These are phyloP conservation scores for Dolomedes plantarius DNA, from an alignment of 2,888 invertebrate species.

Conservation along the genomic window DNA sequence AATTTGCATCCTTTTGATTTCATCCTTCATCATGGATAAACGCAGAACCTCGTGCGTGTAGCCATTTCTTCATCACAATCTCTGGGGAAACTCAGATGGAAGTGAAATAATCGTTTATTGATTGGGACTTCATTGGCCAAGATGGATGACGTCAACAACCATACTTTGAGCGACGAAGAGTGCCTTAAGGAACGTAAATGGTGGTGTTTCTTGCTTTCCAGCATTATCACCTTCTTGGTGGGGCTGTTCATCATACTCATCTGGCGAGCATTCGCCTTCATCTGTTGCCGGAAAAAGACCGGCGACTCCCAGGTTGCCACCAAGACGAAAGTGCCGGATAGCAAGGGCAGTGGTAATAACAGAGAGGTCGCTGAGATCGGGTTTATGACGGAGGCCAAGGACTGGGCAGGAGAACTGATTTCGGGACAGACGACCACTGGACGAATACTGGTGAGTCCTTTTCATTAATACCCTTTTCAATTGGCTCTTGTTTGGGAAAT, in stretches of 20 bases:
- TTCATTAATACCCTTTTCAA: too few relatives aligned
- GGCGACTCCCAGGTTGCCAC: slow-evolving; percentile 76
- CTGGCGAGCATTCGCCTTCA: slow-evolving; percentile 94
- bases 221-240: slow-evolving; percentile 95
- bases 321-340: slow-evolving; percentile 49
- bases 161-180: slow-evolving; percentile 77
- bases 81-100: not conserved
- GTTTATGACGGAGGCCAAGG: slow-evolving; percentile 99
- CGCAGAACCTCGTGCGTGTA: not conserved
- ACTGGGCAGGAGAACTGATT: slow-evolving; percentile 99
- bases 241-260: slow-evolving; percentile 90
- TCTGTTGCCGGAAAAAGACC: slow-evolving; percentile 83
- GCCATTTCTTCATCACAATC: not conserved
- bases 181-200: slow-evolving; percentile 97
- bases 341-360: slow-evolving; percentile 20
- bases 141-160: not conserved
- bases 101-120: not conserved
- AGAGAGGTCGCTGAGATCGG: slow-evolving; percentile 85
- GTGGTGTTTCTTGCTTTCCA: slow-evolving; percentile 98
- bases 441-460: slow-evolving; percentile 95
- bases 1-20: too few relatives aligned
- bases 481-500: too few relatives aligned
- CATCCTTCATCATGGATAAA: not conserved
- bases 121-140: not conserved
- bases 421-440: slow-evolving; percentile 99